A percentile compares a stretch with the other conserved stretches of the same genome.
Evolutionary conservation across 2,888 invertebrate genomes (phyloP).

Genomic region (Chydorus sphaericus): DNA sequence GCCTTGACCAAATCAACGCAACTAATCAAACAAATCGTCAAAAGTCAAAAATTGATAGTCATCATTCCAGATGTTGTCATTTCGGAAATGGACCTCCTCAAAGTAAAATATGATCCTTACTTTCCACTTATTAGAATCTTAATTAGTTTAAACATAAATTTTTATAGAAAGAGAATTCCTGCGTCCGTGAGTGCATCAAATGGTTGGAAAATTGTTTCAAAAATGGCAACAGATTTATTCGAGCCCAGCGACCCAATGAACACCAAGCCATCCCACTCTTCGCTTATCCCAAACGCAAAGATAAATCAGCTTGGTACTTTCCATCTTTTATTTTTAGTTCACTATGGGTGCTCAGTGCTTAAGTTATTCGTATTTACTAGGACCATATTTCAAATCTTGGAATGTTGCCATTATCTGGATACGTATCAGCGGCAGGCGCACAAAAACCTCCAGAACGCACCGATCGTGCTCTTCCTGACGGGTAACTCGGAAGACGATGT

Average conservation of each 20-base stretch:
- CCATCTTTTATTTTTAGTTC: background rate
- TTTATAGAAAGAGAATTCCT: constrained; percentile 69
- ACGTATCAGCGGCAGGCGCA: constrained; percentile 26
- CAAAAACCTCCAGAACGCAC: background rate
- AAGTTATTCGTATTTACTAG: constrained; percentile 23
- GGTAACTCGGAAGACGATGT: background rate
- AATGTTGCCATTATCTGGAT: constrained; percentile 64
- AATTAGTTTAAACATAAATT: constrained; percentile 48
- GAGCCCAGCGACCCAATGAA: constrained; percentile 75
- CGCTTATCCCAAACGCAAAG: constrained; percentile 61
- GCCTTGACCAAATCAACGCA: constrained; percentile 60
- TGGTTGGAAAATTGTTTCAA: constrained; percentile 81
- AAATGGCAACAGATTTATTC: constrained; percentile 69
- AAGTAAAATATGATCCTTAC: background rate
- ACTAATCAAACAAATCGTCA: constrained; percentile 54
- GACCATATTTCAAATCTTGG: constrained; percentile 63
- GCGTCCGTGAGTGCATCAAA: constrained; percentile 79
- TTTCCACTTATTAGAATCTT: background rate
- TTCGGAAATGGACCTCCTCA: constrained; percentile 5
- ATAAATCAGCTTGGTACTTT: constrained; percentile 46
- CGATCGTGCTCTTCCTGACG: constrained; percentile 8
- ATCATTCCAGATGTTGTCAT: constrained; percentile 63
- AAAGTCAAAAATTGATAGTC: constrained; percentile 64
- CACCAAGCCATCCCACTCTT: constrained; percentile 51
- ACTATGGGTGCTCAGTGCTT: background rate